Base-by-base conservation (phyloP, 2,797 vertebrate species). In the Spondyliosoma cantharus region DNA sequence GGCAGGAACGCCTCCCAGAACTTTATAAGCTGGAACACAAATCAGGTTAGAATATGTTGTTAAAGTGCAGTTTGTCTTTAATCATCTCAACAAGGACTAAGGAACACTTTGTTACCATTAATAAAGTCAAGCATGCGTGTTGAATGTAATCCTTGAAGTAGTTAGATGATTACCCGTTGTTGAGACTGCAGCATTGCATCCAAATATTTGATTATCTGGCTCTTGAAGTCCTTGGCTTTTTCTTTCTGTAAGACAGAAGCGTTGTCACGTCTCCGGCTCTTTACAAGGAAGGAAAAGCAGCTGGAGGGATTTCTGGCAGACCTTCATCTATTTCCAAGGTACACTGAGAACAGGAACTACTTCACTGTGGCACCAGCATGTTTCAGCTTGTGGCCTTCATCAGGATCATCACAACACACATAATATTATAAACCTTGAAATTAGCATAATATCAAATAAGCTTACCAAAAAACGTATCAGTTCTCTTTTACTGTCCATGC, bases 1-100 rank as follows among this genome's bases (percentile, higher is more conserved):
- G 98, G 98, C 62, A 99, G 94, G 93, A 99, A 99, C 0, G 97
- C 96, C 91, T 99, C 98, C 98, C 98, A 99, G 83, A 97, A 98
- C 92, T 97, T 99, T 81, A 97, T 96, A 58, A 98, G 95, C 97
- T 99, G 94, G 3, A 83, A 90, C 3, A 86, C 45, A 37, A 86
- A 77, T 45, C 6, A 71, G 29, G 49, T 81, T 80, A 56, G 74
- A 72, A 29, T 61, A 22, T 25, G 37, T 48, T 64, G 6, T 3
- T 0, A 59, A 12, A 4, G 5, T 27, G 17, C 27, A 42, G 3
- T 6, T 19, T 49, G 37, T 9, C 19, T 15, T 46, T 58, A 3
- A 54, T 19, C 20, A 20, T 37, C 24, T 62, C 8, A 50, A 25
- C 19, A 32, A 45, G 70, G 19, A 29, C 5, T 19, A 25, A 56